Base-by-base conservation (phyloP, 2,888 invertebrate species). In the Brenthis daphne region DNA sequence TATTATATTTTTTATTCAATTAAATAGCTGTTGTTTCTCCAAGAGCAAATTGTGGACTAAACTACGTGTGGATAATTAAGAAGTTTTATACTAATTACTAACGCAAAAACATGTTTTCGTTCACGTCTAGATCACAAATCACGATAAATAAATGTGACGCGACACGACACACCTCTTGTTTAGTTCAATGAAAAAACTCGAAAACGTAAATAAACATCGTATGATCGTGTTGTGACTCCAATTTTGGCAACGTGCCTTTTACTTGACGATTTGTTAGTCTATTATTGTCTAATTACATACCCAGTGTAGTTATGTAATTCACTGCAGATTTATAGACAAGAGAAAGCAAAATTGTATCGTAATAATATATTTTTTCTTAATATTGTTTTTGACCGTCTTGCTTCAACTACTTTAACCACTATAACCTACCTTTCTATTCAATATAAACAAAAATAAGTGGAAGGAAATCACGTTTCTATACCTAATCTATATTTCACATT, bases 201-300 rank as follows among this genome's bases (percentile, higher is more conserved):
- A 68, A 80, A 77, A 76, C 77, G 84, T 85, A 87, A 88, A 86
- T 81, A 89, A 85, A 86, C 77, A 87, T 87, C 88, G 85, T 87
- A 87, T 77, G 88, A 88, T 86, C 78, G n/a, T n/a, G n/a, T n/a
- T n/a, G n/a, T n/a, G n/a, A n/a, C n/a, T n/a, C n/a, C n/a, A n/a
- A n/a, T n/a, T n/a, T 57, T 68, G 70, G 50, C 56, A 67, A 70
- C 73, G 70, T 68, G 68, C 66, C 53, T 37, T 53, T 37, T 64
- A 37, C 55, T 56, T 33, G 47, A 53, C 24, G 50, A 43, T 51
- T 24, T 48, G 48, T 43, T 63, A 43, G 14, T 66, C 53, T 67
- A 69, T 66, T 56, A 20, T 37, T 58, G 13, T 58, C 60, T 50
- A 12, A 60, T 50, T 29, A 29, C 29, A 33, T n/a, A n/a, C 6